These are phyloP conservation scores for Mystacides longicornis DNA, from an alignment of 2,888 invertebrate species.

Conservation along the genomic window DNA sequence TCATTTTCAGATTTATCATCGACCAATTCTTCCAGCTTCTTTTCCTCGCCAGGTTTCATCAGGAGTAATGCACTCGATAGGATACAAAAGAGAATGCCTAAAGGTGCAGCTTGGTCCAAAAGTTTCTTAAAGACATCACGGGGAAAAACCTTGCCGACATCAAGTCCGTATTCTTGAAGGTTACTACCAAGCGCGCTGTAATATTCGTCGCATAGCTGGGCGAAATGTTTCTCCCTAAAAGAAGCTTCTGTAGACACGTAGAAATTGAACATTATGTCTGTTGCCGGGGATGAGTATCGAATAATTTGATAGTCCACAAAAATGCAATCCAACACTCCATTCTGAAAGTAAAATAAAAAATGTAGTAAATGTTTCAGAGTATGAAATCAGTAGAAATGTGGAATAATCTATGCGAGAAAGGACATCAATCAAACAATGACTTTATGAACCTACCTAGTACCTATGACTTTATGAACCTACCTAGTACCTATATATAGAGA, in stretches of 20 bases:
- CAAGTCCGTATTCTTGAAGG: constrained; percentile 1
- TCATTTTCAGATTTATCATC: background rate
- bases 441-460: no score
- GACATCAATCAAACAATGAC: no score
- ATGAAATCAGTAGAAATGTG: no score
- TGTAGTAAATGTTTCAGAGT: no score
- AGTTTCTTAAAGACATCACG: constrained; percentile 9
- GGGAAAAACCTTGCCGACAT: constrained; percentile 7
- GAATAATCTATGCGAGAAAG: no score
- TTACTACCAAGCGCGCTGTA: constrained; percentile 9
- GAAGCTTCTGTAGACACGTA: constrained; percentile 12
- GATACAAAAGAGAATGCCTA: constrained; percentile 6
- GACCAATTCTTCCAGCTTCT: background rate
- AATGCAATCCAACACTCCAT: constrained; percentile 4
- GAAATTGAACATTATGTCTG: constrained; percentile 15
- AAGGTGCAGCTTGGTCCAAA: background rate
- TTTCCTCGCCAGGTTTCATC: background rate
- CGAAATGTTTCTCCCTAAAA: constrained; percentile 1
- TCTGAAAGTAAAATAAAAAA: constrained; percentile 11
- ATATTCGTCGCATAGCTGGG: constrained; percentile 12
- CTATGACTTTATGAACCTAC: no score
- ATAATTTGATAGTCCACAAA: constrained; percentile 20
- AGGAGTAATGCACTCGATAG: background rate
- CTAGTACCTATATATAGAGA: no score
- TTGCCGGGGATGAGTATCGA: constrained; percentile 15